Conservation (phyloP, 1,140 invertebrate genomes). For the Procambarus virginalis region DNA sequence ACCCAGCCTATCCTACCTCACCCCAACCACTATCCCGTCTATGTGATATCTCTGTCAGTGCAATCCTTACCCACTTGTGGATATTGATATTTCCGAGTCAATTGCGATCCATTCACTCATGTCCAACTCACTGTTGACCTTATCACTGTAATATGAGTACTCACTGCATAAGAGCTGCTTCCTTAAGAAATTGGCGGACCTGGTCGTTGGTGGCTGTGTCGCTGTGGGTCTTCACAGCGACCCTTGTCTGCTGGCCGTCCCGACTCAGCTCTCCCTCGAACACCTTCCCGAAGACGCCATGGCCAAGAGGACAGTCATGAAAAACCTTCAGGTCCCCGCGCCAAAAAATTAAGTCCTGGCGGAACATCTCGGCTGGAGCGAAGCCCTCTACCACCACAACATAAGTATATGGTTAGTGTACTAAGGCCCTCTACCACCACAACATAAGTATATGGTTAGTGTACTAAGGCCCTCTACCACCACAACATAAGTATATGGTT, state of each 20-base stretch:
- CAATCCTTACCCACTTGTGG: neutral
- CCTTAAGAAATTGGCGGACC: slow-evolving; percentile 44
- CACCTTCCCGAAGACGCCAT: slow-evolving; percentile 60
- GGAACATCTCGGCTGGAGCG: slow-evolving; percentile 45
- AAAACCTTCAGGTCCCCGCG: slow-evolving; percentile 47
- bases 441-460: too few species aligned
- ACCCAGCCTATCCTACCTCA: too few species aligned
- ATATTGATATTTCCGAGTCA: neutral
- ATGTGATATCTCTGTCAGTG: too few species aligned
- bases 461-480: too few species aligned
- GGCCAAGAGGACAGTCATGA: slow-evolving; percentile 31
- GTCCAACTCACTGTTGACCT: too few species aligned
- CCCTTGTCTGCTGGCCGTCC: neutral
- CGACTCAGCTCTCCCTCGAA: slow-evolving; percentile 27
- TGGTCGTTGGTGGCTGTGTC: slow-evolving; percentile 35
- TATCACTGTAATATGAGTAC: neutral
- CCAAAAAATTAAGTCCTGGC: slow-evolving; percentile 45
- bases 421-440: too few species aligned
- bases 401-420: too few species aligned
- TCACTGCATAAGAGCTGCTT: slow-evolving; percentile 53
- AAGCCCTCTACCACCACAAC: slow-evolving; percentile 28
- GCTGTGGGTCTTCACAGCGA: slow-evolving; percentile 58
- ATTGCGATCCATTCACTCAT: too few species aligned
- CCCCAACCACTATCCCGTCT: too few species aligned
- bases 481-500: too few species aligned